Evolutionary conservation across 2,113 vertebrate genomes (phyloP), one percentile per base, ranked within the genome.

Genomic region (Laterallus jamaicensis): DNA sequence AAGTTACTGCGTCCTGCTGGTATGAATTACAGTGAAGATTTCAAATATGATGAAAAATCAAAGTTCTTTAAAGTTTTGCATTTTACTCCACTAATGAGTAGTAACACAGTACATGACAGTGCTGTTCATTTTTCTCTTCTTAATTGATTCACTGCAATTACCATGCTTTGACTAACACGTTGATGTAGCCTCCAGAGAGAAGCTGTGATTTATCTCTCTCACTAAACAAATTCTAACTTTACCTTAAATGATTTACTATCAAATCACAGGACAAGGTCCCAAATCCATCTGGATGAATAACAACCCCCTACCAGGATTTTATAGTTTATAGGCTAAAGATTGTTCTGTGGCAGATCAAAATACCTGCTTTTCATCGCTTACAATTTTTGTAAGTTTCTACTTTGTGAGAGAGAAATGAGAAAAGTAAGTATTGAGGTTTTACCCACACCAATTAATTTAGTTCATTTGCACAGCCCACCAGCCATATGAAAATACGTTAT

Each of bases 191-290:
- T 88, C 93, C 69, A 55, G 93, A 90, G 92, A 91, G 52, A 50
- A 54, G 37, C 47, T 90, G 87, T 92, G 92, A 94, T 95, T 97
- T 88, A 94, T 92, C 35, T 76, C 67, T 77, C 82, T 83, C 81
- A 59, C 50, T 40, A 37, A 90, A 76, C 31, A 90, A 76, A 29
- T 2, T 70, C n/a, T 26, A 95, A 80, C 15, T 80, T 40, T 28
- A 74, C 37, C 56, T 67, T n/a, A 70, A 70, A 90, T 77, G 31
- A 89, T 91, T 95, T 88, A 86, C 67, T 93, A 86, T 5, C 44
- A 83, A 92, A 86, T 8, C 64, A 90, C 55, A 63, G 63, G n/a
- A 77, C 56, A 62, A 75, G 39, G 37, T 19, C 15, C 50, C 60
- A 87, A 80, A 87, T 74, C 40, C n/a, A 84, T 26, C 69, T 52